Percentiles rank a stretch among this genome's conserved stretches.
Conservation (phyloP, 2,797 vertebrate species). For the Argyrosomus regius region DNA sequence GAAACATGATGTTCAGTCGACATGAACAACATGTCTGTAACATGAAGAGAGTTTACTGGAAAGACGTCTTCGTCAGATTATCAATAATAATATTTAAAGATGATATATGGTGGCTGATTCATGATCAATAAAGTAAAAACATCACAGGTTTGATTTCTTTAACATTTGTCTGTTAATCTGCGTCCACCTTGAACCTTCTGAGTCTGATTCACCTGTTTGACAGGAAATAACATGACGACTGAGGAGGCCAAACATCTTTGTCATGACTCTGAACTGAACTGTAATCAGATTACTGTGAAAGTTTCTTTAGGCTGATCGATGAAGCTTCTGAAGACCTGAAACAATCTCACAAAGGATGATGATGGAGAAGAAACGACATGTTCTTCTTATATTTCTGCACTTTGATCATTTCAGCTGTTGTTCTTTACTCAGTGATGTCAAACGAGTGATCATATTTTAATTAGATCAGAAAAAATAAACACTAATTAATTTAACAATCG, state of each 20-base stretch:
- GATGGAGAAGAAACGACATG: no score
- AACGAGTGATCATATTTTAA: no score
- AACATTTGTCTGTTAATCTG: not conserved
- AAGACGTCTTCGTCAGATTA: not conserved
- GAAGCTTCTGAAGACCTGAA: no score
- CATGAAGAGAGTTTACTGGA: not conserved
- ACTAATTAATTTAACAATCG: no score
- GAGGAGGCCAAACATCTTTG: not conserved
- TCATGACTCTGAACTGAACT: not conserved
- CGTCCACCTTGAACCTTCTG: not conserved
- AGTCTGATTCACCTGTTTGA: not conserved
- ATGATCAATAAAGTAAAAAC: not conserved
- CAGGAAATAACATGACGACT: not conserved
- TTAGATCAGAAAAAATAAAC: no score
- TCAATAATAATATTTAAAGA: not conserved
- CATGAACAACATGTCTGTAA: not conserved
- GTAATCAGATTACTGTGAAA: conserved; percentile 5
- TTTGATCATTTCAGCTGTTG: no score
- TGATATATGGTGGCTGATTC: not conserved
- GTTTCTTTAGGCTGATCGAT: no score
- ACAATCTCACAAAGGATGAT: no score
- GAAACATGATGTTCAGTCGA: not conserved
- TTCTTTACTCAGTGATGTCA: no score
- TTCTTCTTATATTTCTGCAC: no score
- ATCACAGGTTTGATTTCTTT: not conserved